These are phyloP conservation scores for Andricus quercusramuli DNA, from an alignment of 2,888 invertebrate genomes.

Conservation along the genomic window DNA sequence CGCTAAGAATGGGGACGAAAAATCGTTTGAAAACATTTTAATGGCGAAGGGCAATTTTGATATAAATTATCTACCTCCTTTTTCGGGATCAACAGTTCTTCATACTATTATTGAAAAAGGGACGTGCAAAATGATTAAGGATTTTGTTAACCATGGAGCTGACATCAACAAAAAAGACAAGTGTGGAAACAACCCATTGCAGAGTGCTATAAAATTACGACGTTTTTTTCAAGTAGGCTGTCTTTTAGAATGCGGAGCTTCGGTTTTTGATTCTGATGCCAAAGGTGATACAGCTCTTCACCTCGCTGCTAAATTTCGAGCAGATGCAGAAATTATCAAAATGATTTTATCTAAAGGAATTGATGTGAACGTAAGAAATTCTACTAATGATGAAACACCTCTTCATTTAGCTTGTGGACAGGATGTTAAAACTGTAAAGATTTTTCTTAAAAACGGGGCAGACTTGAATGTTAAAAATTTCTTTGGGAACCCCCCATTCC, in stretches of 20 bases:
- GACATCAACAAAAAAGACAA: background rate
- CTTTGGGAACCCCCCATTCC: background rate
- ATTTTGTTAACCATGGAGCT: background rate
- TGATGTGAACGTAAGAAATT: background rate
- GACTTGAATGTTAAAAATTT: background rate
- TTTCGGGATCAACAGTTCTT: background rate
- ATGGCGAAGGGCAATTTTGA: background rate
- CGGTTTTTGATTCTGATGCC: background rate
- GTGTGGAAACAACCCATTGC: background rate
- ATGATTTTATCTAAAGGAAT: background rate
- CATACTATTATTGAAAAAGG: background rate
- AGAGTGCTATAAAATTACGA: background rate
- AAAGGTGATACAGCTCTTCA: background rate
- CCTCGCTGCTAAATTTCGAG: background rate
- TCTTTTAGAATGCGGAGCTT: background rate
- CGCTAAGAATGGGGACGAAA: background rate
- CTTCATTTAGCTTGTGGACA: background rate
- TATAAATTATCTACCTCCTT: background rate
- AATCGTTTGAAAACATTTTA: background rate
- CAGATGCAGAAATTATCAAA: background rate
- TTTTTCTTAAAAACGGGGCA: background rate
- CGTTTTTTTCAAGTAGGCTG: background rate
- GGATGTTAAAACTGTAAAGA: background rate
- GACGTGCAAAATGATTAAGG: background rate
- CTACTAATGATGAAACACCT: background rate